phyloP scores from a whole-genome alignment of 2,888 invertebrate species.

The Glaucopsyche alexis region DNA sequence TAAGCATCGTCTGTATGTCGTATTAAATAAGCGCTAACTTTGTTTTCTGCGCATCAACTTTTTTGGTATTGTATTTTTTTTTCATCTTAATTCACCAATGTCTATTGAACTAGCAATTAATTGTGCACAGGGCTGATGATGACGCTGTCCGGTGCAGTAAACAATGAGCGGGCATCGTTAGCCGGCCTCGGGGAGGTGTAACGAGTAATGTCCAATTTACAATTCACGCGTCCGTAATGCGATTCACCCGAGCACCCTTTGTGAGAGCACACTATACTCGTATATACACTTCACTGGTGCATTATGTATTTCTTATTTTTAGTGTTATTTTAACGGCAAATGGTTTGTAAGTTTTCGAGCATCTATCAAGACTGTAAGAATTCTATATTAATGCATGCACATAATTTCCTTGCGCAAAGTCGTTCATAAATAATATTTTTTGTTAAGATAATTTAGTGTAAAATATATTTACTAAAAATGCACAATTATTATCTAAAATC shows the following conservation, averaged over 20 bases:
- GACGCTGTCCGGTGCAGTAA: conserved; percentile 6
- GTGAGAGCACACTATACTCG: conserved; percentile 51
- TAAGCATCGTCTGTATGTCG: background rate
- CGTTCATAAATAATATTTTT: too few relatives aligned
- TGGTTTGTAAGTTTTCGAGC: background rate
- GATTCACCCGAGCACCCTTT: conserved; percentile 73
- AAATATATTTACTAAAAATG: too few relatives aligned
- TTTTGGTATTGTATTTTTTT: background rate
- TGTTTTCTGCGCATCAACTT: background rate
- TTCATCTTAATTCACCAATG: background rate
- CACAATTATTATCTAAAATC: too few relatives aligned
- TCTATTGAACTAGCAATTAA: background rate
- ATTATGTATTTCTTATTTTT: background rate
- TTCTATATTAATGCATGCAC: too few relatives aligned
- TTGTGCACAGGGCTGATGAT: background rate
- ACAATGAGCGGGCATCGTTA: conserved; percentile 35
- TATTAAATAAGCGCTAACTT: too few relatives aligned
- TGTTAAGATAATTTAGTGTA: too few relatives aligned
- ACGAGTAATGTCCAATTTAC: conserved; percentile 78
- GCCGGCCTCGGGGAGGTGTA: conserved; percentile 54
- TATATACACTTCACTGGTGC: background rate
- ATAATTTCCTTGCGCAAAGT: too few relatives aligned
- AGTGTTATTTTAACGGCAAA: background rate
- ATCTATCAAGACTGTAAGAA: too few relatives aligned
- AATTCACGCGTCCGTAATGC: conserved; percentile 77